These are phyloP conservation scores for Trialeurodes vaporariorum DNA, from an alignment of 1,140 invertebrate genomes.

Conservation along the genomic window DNA sequence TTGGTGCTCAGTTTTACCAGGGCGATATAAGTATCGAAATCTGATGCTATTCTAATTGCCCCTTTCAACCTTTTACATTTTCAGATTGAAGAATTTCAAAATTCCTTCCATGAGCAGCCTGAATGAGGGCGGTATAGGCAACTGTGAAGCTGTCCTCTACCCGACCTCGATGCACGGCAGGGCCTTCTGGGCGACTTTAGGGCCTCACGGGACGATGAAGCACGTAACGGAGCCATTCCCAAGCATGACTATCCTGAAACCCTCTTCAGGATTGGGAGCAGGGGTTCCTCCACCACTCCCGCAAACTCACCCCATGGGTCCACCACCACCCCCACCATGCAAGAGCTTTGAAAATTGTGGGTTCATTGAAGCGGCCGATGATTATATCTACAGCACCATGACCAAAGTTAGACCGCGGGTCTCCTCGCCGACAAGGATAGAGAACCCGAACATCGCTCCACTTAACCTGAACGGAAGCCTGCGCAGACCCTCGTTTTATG, in stretches of 20 bases:
- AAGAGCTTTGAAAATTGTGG: background rate
- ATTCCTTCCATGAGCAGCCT: background rate
- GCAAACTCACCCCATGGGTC: too few relatives aligned
- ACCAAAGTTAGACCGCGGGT: slow-evolving; percentile 38
- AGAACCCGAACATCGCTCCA: slow-evolving; percentile 59
- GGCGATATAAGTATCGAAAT: too few relatives aligned
- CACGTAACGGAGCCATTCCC: background rate
- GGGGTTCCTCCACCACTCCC: too few relatives aligned
- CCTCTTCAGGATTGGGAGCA: too few relatives aligned
- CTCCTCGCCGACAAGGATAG: slow-evolving; percentile 59
- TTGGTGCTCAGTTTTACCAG: too few relatives aligned
- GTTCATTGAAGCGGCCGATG: background rate
- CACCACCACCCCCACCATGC: too few relatives aligned
- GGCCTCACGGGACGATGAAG: background rate
- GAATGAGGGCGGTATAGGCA: background rate
- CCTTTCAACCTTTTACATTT: background rate
- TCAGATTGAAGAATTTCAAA: background rate
- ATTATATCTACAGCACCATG: too few relatives aligned
- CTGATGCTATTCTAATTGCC: too few relatives aligned
- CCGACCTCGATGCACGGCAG: background rate
- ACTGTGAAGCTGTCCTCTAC: background rate
- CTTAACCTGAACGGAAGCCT: slow-evolving; percentile 35
- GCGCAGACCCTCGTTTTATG: background rate
- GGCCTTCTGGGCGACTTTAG: background rate
- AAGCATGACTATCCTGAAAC: background rate